A percentile compares a stretch with the other conserved stretches of the same genome.
phyloP scores from a whole-genome alignment of 2,888 invertebrate species.

The Lithophane ornitopus region DNA sequence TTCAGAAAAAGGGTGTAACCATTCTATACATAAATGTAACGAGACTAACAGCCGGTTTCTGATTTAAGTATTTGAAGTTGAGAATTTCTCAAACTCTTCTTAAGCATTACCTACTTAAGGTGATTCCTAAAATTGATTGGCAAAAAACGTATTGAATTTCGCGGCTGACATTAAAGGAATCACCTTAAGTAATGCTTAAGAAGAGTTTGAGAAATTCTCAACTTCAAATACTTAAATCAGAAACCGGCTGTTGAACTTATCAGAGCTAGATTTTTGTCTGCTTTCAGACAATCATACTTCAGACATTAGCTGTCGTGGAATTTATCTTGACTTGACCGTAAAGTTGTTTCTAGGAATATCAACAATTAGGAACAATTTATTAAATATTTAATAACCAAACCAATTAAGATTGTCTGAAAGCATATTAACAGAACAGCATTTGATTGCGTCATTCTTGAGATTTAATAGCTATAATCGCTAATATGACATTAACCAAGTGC shows the following conservation, averaged over 20 bases:
- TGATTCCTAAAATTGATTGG: too few relatives aligned
- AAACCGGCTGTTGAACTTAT: too few relatives aligned
- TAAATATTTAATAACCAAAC: not conserved
- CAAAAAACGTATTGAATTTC: too few relatives aligned
- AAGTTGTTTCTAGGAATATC: not conserved
- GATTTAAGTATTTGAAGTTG: too few relatives aligned
- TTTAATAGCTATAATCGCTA: conserved; percentile 7
- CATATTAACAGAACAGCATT: conserved; percentile 31
- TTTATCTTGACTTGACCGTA: not conserved
- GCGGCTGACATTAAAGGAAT: too few relatives aligned
- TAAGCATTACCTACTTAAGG: too few relatives aligned
- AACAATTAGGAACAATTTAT: not conserved
- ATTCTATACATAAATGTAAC: not conserved
- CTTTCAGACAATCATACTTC: conserved; percentile 45
- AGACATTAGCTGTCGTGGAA: not conserved
- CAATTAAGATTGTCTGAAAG: conserved; percentile 36
- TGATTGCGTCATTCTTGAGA: conserved; percentile 35
- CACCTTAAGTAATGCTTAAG: too few relatives aligned
- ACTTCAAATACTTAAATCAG: too few relatives aligned
- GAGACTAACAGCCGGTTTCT: too few relatives aligned
- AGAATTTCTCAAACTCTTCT: too few relatives aligned
- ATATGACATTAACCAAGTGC: conserved; percentile 39
- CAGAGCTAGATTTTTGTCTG: conserved; percentile 53
- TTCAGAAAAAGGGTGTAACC: not conserved
- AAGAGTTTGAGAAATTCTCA: too few relatives aligned